A percentile compares a stretch with the other conserved stretches of the same genome.
Conservation (phyloP, 2,113 vertebrate genomes). For the Calidris pygmaea region DNA sequence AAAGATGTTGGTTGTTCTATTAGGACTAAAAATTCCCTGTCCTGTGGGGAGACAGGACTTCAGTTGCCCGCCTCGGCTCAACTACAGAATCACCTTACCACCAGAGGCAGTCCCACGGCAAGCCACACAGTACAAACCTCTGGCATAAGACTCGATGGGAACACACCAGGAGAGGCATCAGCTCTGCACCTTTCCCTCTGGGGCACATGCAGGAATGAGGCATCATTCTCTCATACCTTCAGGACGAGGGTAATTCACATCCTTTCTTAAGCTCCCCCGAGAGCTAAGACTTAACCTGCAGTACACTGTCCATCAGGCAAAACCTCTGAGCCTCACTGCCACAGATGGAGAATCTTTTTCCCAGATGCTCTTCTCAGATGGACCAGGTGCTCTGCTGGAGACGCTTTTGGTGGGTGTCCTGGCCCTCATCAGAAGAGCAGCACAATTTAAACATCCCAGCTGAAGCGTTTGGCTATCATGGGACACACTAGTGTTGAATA, state of each 20-base stretch:
- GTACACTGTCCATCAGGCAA: background rate
- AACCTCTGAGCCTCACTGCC: background rate
- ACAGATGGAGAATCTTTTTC: background rate
- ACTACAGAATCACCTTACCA: background rate
- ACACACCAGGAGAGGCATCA: background rate
- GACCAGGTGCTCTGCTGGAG: background rate
- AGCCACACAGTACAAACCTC: background rate
- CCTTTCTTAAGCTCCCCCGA: background rate
- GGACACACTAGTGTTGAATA: background rate
- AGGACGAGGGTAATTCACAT: background rate
- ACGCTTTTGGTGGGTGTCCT: background rate
- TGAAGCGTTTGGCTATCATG: accelerated
- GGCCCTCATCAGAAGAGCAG: background rate
- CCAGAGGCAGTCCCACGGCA: background rate
- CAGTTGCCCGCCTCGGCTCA: background rate
- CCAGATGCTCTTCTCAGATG: background rate
- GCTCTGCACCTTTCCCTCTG: background rate
- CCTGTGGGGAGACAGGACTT: background rate
- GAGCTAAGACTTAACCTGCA: background rate
- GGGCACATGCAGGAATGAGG: background rate
- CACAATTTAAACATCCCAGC: accelerated
- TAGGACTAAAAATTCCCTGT: background rate
- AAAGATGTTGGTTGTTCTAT: accelerated
- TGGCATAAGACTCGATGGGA: background rate
- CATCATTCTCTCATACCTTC: background rate